Conservation (phyloP, 2,888 invertebrate species). For the Trilocha varians region DNA sequence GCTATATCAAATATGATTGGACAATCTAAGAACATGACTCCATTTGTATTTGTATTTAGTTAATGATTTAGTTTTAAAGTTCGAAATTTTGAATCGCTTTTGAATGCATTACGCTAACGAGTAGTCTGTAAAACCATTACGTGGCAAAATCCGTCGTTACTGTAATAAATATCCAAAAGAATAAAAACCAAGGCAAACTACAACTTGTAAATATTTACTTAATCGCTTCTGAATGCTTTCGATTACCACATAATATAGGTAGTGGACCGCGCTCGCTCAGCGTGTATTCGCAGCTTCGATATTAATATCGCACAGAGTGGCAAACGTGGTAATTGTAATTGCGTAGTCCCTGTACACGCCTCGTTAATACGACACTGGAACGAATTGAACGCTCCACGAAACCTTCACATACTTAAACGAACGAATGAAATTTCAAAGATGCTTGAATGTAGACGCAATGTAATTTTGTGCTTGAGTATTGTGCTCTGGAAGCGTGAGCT, state of each 20-base stretch:
- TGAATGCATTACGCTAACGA: too few relatives aligned
- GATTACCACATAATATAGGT: background rate
- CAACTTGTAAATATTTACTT: too few relatives aligned
- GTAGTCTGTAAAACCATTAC: too few relatives aligned
- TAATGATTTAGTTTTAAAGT: too few relatives aligned
- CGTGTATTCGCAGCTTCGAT: conserved; percentile 10
- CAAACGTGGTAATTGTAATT: conserved; percentile 32
- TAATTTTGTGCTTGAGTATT: conserved; percentile 7
- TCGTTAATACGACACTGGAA: conserved; percentile 19
- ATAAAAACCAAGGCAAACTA: too few relatives aligned
- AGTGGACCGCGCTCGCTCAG: background rate
- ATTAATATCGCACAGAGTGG: conserved; percentile 27
- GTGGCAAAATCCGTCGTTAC: too few relatives aligned
- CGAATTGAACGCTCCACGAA: conserved; percentile 12
- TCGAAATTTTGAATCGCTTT: too few relatives aligned
- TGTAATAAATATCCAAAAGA: too few relatives aligned
- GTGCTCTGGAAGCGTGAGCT: background rate
- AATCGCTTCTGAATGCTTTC: too few relatives aligned
- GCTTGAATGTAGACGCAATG: conserved; percentile 2
- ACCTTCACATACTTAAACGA: conserved; percentile 8
- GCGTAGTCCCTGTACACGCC: conserved; percentile 15
- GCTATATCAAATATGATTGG: too few relatives aligned
- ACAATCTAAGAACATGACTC: too few relatives aligned
- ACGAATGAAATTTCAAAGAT: conserved; percentile 12
- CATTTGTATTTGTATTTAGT: too few relatives aligned